Evolutionary conservation across 2,888 invertebrate species (phyloP).

Genomic region (Cryptus armator): DNA sequence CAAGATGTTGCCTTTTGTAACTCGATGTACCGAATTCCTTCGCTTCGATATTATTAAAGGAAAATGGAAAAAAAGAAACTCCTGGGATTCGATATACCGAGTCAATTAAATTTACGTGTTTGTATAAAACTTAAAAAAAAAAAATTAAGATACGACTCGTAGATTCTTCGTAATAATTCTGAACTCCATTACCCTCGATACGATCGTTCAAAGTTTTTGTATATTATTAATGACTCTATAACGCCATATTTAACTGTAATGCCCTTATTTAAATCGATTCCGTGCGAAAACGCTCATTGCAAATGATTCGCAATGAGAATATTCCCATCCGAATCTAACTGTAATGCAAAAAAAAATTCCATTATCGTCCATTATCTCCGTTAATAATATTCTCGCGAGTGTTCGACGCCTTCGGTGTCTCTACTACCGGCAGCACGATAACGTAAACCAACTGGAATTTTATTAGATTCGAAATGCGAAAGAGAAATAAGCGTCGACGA

Average conservation of each 20-base stretch:
- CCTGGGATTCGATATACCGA: no score
- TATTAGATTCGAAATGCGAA: slow-evolving; percentile 17
- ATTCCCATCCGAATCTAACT: slow-evolving; percentile 7
- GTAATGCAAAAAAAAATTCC: not conserved
- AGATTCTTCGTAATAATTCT: not conserved
- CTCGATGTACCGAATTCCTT: no score
- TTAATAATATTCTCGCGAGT: slow-evolving; percentile 4
- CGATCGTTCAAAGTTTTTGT: not conserved
- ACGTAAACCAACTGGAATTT: slow-evolving; percentile 15
- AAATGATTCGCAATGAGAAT: not conserved
- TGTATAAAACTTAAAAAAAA: not conserved
- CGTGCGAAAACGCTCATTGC: not conserved
- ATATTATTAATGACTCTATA: not conserved
- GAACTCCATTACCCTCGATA: not conserved
- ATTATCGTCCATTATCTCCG: slow-evolving; percentile 18
- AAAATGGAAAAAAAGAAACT: no score
- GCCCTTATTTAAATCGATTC: not conserved
- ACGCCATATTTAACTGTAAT: slow-evolving; percentile 10
- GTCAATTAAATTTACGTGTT: no score
- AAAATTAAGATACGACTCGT: not conserved
- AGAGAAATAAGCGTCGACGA: slow-evolving; percentile 20
- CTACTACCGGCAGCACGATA: not conserved
- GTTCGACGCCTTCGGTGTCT: not conserved
- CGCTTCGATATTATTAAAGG: no score
- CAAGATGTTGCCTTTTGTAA: no score